Evolutionary conservation across 2,113 vertebrate genomes (phyloP).

Genomic region (Engraulis encrasicolus): DNA sequence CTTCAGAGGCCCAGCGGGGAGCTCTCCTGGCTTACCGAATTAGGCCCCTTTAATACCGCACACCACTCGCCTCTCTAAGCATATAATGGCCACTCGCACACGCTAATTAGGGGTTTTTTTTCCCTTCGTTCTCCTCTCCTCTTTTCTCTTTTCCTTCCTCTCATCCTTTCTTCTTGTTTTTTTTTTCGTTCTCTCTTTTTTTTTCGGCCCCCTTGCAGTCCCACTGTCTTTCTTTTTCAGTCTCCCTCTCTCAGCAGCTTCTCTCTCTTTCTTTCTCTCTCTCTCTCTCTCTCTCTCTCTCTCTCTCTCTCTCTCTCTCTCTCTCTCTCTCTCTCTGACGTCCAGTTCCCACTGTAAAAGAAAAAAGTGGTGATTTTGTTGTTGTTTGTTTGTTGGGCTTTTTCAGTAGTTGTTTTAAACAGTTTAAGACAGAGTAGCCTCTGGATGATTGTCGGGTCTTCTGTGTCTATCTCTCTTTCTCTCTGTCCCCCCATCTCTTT

Average conservation of each 20-base stretch:
- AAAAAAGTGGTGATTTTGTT: conserved; percentile 52
- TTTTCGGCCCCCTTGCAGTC: too few species aligned
- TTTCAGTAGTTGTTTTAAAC: conserved; percentile 71
- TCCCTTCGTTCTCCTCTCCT: not conserved
- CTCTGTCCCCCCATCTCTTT: conserved; percentile 38
- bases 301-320: conserved; percentile 58
- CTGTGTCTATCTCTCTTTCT: not conserved
- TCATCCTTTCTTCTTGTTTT: too few species aligned
- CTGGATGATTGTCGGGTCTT: conserved; percentile 71
- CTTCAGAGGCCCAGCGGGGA: conserved; percentile 99
- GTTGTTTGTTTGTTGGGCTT: conserved; percentile 60
- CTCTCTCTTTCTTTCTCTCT: conserved; percentile 66
- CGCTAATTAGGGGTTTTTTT: conserved; percentile 90
- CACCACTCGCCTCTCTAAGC: conserved; percentile 89
- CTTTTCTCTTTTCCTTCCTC: too few species aligned
- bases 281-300: conserved; percentile 63
- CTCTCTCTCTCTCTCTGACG: conserved; percentile 39
- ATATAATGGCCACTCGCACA: conserved; percentile 90
- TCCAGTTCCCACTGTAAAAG: conserved; percentile 53
- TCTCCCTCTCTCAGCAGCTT: conserved; percentile 41
- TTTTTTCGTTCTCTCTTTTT: not conserved
- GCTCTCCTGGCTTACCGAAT: conserved; percentile 90
- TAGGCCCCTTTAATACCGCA: conserved; percentile 93
- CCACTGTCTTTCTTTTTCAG: conserved; percentile 58
- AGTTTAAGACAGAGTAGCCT: conserved; percentile 71